Percentiles rank a stretch among this genome's conserved stretches.
Conservation (phyloP, 1,140 invertebrate genomes). For the Pseudachorutes palmiensis region DNA sequence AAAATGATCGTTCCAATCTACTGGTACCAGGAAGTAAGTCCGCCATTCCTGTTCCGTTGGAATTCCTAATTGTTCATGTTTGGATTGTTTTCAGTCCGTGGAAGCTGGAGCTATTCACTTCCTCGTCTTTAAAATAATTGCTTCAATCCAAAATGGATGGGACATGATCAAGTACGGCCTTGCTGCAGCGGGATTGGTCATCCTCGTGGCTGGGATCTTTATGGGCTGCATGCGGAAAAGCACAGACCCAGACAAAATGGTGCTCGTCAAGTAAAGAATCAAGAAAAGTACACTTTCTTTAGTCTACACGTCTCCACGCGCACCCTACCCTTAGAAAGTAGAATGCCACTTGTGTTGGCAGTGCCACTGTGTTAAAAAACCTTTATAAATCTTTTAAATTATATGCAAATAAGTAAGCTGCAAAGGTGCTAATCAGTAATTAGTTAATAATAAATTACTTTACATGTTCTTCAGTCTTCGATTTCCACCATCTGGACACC, state of each 20-base stretch:
- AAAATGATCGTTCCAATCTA: slow-evolving; percentile 24
- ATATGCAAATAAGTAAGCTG: too few species aligned
- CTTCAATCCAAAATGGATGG: slow-evolving; percentile 15
- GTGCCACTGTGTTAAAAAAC: too few species aligned
- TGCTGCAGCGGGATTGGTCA: slow-evolving; percentile 10
- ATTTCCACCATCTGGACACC: too few species aligned
- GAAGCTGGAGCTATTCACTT: background rate
- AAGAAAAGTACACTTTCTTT: background rate
- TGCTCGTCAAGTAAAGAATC: background rate
- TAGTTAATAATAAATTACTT: too few species aligned
- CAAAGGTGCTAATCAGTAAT: too few species aligned
- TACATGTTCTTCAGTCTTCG: too few species aligned
- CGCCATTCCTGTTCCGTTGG: too few species aligned
- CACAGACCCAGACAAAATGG: slow-evolving; percentile 26
- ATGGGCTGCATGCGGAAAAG: slow-evolving; percentile 23
- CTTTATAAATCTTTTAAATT: too few species aligned
- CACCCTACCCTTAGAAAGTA: too few species aligned
- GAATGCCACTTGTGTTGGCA: too few species aligned
- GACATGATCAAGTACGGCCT: slow-evolving; percentile 27
- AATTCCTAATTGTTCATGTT: too few species aligned
- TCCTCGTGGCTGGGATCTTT: slow-evolving; percentile 26
- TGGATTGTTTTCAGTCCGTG: background rate
- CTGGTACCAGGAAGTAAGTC: slow-evolving; percentile 30
- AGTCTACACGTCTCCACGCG: too few species aligned
- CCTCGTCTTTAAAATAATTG: slow-evolving; percentile 12